A percentile compares a stretch with the other conserved stretches of the same genome.
Conservation (phyloP, 2,797 vertebrate species). For the Vultur gryphus region DNA sequence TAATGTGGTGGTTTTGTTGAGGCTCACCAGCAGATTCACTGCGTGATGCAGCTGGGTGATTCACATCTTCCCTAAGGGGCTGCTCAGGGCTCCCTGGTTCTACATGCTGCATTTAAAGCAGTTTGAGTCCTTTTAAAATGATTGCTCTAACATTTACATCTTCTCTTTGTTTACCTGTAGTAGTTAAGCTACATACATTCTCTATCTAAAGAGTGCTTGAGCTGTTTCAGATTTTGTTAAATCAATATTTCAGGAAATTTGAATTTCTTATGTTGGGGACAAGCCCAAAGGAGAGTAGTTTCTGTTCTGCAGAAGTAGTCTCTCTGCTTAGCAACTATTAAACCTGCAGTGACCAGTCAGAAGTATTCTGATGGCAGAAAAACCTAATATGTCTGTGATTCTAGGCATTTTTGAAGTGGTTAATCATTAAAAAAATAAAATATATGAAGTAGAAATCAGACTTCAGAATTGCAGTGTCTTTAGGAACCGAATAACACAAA, state of each 20-base stretch:
- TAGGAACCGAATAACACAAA: neutral
- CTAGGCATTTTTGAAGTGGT: neutral
- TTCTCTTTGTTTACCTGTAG: neutral
- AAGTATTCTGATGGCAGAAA: neutral
- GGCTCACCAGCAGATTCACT: neutral
- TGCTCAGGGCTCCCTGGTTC: neutral
- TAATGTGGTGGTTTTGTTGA: neutral
- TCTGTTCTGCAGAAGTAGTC: neutral
- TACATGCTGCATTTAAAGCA: neutral
- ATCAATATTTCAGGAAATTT: neutral
- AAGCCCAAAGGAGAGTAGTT: neutral
- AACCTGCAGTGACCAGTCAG: neutral
- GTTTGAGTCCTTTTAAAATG: neutral
- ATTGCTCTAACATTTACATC: neutral
- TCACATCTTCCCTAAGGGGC: neutral
- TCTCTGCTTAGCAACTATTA: neutral
- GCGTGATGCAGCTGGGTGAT: neutral
- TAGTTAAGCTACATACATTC: neutral
- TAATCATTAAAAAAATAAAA: neutral
- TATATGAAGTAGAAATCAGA: neutral
- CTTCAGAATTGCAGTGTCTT: neutral
- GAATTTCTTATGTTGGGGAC: neutral
- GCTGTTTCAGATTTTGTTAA: neutral
- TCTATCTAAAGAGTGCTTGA: neutral
- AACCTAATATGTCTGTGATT: neutral